These are phyloP conservation scores for Trachelus stipa DNA, from an alignment of 2,888 invertebrate species.

Conservation along the genomic window DNA sequence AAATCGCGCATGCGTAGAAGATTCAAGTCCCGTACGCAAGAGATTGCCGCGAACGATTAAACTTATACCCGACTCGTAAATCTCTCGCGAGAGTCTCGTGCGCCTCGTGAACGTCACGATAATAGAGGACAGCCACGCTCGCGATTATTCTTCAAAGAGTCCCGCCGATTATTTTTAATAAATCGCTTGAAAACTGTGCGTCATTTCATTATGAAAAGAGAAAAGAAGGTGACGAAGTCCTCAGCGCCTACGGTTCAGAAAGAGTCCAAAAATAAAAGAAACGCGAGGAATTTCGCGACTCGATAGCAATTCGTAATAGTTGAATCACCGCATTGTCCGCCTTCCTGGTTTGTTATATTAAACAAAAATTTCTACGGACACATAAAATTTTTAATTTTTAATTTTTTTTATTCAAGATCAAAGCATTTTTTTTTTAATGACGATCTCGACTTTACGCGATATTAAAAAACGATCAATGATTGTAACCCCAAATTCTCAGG, in stretches of 20 bases:
- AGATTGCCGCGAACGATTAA: neutral
- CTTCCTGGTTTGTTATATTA: too few species aligned
- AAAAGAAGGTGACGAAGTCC: neutral
- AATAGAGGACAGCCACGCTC: neutral
- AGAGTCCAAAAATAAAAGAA: neutral
- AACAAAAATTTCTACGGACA: too few species aligned
- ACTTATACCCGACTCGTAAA: neutral
- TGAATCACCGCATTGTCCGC: too few species aligned
- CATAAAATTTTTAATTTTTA: neutral
- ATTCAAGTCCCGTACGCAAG: neutral
- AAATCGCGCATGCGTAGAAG: neutral
- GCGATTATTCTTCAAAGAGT: neutral
- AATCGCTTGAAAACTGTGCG: neutral
- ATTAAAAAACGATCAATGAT: neutral
- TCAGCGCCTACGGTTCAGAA: neutral
- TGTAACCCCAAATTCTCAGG: neutral
- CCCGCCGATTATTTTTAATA: neutral
- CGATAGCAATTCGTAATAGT: too few species aligned
- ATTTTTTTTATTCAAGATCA: neutral
- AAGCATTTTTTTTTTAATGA: slow-evolving; percentile 45
- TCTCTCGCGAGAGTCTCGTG: neutral
- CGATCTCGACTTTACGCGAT: slow-evolving; percentile 33
- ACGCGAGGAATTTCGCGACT: too few species aligned
- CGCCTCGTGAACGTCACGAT: neutral
- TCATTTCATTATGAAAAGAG: neutral